phyloP scores from a whole-genome alignment of 2,113 vertebrate genomes.

The Lethenteron reissneri region DNA sequence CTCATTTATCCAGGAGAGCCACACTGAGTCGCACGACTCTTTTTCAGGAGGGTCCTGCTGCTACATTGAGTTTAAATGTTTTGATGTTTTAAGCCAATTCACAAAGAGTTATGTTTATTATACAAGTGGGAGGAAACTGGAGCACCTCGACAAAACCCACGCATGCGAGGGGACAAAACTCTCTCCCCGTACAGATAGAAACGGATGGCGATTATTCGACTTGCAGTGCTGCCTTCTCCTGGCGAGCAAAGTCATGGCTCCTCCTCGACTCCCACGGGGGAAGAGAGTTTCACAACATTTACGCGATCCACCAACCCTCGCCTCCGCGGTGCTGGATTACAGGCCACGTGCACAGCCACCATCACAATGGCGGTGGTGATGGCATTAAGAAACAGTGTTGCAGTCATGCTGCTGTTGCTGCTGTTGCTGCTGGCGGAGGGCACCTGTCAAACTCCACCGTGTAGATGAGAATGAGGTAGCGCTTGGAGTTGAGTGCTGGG shows the following conservation, averaged over 20 bases:
- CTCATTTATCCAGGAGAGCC: no score
- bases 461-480: constrained; percentile 79
- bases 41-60: no score
- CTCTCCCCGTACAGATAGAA: no score
- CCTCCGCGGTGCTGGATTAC: not conserved
- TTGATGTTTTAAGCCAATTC: no score
- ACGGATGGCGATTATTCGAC: no score
- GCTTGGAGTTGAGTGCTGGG: constrained; percentile 35
- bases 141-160: no score
- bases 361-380: not conserved
- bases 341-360: not conserved
- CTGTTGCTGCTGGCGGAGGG: not conserved
- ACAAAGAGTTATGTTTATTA: no score
- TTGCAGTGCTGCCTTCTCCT: no score
- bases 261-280: not conserved
- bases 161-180: no score
- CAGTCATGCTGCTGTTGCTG: not conserved
- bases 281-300: not conserved
- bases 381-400: not conserved
- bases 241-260: not conserved
- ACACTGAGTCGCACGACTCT: no score
- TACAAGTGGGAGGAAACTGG: no score
- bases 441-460: constrained; percentile 84
- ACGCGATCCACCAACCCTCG: not conserved
- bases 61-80: no score